phyloP scores from a whole-genome alignment of 2,113 vertebrate genomes.

The Tragelaphus scriptus region DNA sequence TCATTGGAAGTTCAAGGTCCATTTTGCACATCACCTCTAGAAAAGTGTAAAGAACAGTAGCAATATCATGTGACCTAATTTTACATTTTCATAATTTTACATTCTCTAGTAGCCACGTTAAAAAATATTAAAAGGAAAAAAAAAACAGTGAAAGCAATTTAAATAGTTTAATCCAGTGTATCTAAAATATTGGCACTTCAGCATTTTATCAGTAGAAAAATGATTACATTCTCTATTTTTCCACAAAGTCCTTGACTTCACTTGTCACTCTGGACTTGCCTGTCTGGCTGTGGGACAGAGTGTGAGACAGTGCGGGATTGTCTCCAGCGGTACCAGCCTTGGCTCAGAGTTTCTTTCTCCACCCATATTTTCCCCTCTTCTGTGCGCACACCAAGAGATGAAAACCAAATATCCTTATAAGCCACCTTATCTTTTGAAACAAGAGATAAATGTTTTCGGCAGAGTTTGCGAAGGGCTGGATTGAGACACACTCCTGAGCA shows the following conservation, averaged over 20 bases:
- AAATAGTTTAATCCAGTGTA: neutral
- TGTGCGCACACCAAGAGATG: neutral
- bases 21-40: neutral
- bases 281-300: rapidly evolving
- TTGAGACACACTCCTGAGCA: too few relatives aligned
- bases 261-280: neutral
- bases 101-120: neutral
- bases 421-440: neutral
- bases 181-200: neutral
- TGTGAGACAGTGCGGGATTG: rapidly evolving
- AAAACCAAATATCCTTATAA: neutral
- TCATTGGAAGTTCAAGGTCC: neutral
- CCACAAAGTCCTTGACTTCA: too few relatives aligned
- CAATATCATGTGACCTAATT: neutral
- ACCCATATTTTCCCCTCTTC: neutral
- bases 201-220: neutral
- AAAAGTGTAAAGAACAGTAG: neutral
- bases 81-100: neutral
- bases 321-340: neutral
- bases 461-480: neutral
- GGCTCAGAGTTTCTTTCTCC: neutral
- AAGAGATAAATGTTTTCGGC: neutral
- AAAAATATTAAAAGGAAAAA: neutral
- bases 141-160: neutral
- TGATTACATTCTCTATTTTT: neutral